A percentile compares a stretch with the other conserved stretches of the same genome.
These are phyloP conservation scores for Neotoma lepida DNA, from an alignment of 2,113 vertebrate species.

Conservation along the genomic window DNA sequence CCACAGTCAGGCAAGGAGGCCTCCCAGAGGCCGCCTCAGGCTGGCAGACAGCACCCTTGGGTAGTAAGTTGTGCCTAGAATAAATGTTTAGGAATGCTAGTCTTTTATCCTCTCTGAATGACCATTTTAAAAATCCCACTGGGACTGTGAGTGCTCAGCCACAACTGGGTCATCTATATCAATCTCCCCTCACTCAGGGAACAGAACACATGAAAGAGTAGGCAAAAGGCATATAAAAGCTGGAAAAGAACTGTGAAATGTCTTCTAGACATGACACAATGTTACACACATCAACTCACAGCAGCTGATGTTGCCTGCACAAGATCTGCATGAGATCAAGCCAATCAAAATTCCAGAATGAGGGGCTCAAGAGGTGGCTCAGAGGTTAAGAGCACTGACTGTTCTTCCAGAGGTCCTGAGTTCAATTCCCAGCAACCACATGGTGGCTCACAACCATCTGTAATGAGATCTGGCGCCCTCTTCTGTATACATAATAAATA, in stretches of 20 bases:
- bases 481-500: too few species aligned
- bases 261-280: not conserved
- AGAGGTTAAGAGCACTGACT: too few species aligned
- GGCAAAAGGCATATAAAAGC: not conserved
- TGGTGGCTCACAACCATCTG: too few species aligned
- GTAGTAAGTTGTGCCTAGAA: not conserved
- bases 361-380: too few species aligned
- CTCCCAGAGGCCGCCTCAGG: too few species aligned
- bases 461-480: too few species aligned
- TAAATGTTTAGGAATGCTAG: not conserved
- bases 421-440: too few species aligned
- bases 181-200: not conserved
- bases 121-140: not conserved
- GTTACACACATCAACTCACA: not conserved
- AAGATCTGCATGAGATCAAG: not conserved
- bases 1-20: not conserved
- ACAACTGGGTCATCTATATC: not conserved
- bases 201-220: not conserved
- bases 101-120: not conserved
- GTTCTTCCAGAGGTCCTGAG: too few species aligned
- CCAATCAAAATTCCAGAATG: not conserved
- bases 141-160: not conserved
- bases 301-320: not conserved
- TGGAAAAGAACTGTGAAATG: not conserved
- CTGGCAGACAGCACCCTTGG: not conserved